Conservation (phyloP, 2,113 vertebrate genomes). For the Aldabrachelys gigantea region DNA sequence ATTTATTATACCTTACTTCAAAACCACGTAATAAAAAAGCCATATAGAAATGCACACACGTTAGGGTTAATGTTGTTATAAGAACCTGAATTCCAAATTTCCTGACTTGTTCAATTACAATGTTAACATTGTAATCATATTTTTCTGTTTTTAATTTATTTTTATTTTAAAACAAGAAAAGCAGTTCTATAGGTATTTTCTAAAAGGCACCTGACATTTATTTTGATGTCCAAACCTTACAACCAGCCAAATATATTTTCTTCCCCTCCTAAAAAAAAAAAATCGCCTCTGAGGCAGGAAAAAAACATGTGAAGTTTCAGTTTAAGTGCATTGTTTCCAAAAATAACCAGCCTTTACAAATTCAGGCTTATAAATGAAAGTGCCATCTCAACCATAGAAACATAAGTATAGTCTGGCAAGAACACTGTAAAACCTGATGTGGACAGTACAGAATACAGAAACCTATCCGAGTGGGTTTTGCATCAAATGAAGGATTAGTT, state of each 20-base stretch:
- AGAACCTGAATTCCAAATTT: not conserved
- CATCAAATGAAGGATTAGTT: not conserved
- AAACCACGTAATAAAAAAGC: not conserved
- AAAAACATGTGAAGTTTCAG: not conserved
- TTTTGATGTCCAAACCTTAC: not conserved
- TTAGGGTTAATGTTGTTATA: not conserved
- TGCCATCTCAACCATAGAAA: not conserved
- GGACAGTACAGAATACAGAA: not conserved
- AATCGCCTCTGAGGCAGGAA: not conserved
- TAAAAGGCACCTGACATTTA: not conserved
- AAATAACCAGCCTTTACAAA: not conserved
- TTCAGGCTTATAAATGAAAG: not conserved
- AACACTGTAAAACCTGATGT: not conserved
- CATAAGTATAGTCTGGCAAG: not conserved
- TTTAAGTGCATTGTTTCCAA: not conserved
- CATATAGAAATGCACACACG: not conserved
- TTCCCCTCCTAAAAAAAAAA: not conserved
- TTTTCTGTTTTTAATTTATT: not conserved
- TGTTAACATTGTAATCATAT: not conserved
- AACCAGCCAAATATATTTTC: not conserved
- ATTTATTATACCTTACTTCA: not conserved
- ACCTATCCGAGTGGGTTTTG: fast-evolving
- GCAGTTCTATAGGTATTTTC: not conserved
- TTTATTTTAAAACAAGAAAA: not conserved
- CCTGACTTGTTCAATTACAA: not conserved